Percentiles rank a stretch among this genome's conserved stretches.
Conservation (phyloP, 2,113 vertebrate genomes). For the Ardeotis arabs region DNA sequence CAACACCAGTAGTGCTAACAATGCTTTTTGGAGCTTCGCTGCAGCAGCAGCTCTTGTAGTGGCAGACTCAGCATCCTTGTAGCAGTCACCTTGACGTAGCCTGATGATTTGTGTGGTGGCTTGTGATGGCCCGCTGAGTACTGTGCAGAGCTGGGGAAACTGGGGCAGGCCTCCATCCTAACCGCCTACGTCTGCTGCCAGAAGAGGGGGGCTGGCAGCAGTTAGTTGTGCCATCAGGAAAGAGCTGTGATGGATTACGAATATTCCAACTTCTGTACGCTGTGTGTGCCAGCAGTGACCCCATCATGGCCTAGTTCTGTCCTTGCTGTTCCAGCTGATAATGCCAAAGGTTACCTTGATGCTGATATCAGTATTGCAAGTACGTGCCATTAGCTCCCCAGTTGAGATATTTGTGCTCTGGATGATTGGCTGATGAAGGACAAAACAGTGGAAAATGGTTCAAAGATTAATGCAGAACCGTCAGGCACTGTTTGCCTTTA, state of each 20-base stretch:
- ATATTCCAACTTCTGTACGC: neutral
- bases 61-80: neutral
- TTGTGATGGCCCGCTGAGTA: accelerated
- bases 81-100: neutral
- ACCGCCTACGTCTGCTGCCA: accelerated
- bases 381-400: neutral
- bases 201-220: neutral
- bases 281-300: neutral
- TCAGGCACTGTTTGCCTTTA: neutral
- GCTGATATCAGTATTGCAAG: neutral
- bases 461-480: neutral
- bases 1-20: neutral
- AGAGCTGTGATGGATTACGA: neutral
- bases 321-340: neutral
- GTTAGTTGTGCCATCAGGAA: neutral
- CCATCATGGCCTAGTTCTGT: neutral
- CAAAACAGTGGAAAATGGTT: neutral
- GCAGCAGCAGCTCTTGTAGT: neutral
- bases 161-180: neutral
- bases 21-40: neutral
- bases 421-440: neutral
- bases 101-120: neutral
- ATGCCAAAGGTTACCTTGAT: neutral
- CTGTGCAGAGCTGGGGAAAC: neutral
- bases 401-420: neutral